A percentile compares a stretch with the other conserved stretches of the same genome.
These are phyloP conservation scores for Omphaloscelis lunosa DNA, from an alignment of 2,888 invertebrate genomes.

Conservation along the genomic window DNA sequence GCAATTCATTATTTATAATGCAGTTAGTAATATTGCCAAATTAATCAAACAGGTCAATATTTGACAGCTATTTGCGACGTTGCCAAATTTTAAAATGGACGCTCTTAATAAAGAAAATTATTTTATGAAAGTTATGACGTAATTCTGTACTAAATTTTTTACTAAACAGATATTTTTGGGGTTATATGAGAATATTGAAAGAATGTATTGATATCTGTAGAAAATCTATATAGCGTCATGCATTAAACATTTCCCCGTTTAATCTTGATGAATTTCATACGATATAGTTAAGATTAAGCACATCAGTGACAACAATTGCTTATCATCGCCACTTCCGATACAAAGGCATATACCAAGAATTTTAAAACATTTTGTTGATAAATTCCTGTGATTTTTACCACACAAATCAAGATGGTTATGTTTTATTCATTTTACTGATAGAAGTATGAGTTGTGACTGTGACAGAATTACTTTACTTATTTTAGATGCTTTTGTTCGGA, in stretches of 20 bases:
- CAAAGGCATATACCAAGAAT: constrained; percentile 36
- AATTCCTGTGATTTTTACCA: constrained; percentile 15
- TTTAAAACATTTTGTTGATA: constrained; percentile 8
- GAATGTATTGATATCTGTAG: background rate
- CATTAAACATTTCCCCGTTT: constrained; percentile 2
- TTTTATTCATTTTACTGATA: background rate
- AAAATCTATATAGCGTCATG: constrained; percentile 26
- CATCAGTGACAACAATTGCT: constrained; percentile 29
- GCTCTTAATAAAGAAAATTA: background rate
- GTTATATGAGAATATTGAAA: background rate
- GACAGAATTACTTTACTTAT: constrained; percentile 63
- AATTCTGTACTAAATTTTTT: background rate
- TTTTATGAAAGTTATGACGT: background rate
- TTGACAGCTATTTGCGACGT: too few relatives aligned
- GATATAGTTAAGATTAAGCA: constrained; percentile 34
- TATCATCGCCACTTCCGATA: constrained; percentile 43
- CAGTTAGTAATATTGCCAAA: too few relatives aligned
- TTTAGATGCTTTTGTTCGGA: constrained; percentile 92
- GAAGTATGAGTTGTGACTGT: background rate
- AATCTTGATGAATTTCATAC: constrained; percentile 33
- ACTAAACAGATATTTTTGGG: background rate
- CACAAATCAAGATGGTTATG: background rate
- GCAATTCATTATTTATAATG: too few relatives aligned
- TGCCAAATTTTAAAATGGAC: too few relatives aligned
- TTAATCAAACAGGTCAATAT: too few relatives aligned